Conservation (phyloP, 2,113 vertebrate species). For the Rhinoptilus africanus region DNA sequence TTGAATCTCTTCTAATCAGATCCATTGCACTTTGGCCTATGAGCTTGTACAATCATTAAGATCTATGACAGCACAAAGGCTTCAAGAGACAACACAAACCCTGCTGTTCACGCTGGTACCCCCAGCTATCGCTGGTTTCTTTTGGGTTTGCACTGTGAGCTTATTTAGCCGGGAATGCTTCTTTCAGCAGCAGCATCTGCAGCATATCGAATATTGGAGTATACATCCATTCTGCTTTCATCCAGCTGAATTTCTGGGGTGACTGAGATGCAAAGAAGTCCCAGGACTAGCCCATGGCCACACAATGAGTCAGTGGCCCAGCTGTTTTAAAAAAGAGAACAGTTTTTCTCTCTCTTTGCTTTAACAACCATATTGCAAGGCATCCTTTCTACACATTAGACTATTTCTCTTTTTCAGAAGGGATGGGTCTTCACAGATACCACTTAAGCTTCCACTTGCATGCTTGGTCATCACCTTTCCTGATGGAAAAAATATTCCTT, state of each 20-base stretch:
- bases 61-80: background rate
- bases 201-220: conserved; percentile 32
- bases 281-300: background rate
- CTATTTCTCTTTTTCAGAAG: background rate
- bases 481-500: background rate
- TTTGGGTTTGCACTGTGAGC: background rate
- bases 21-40: background rate
- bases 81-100: background rate
- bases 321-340: background rate
- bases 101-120: background rate
- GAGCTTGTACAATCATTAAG: background rate
- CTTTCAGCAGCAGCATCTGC: conserved; percentile 31
- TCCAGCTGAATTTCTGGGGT: conserved; percentile 4
- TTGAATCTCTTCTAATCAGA: background rate
- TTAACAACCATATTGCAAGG: background rate
- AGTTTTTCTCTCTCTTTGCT: background rate
- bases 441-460: background rate
- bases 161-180: conserved; percentile 30
- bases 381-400: background rate
- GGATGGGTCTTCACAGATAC: background rate
- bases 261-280: conserved; percentile 3
- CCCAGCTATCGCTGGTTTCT: background rate
- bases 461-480: background rate
- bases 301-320: background rate
- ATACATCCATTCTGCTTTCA: conserved; percentile 24